Evolutionary conservation across 1,140 invertebrate genomes (phyloP).

Genomic region (Drosophila kepulauana): DNA sequence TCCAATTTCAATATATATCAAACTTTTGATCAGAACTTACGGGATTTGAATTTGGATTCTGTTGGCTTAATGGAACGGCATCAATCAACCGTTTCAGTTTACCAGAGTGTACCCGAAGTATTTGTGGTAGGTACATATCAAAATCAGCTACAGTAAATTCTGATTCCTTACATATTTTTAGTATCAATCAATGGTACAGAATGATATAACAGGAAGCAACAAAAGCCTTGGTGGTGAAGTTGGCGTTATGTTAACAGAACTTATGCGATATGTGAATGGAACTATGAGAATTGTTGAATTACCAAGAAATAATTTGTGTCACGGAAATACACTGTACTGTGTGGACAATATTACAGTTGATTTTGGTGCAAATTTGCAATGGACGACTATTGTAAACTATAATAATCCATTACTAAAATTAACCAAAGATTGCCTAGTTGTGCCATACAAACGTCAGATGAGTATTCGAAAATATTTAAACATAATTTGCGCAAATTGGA

Average conservation of each 20-base stretch:
- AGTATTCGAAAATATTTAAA: too few species aligned
- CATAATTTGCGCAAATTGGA: too few species aligned
- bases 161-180: background rate
- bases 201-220: background rate
- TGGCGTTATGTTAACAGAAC: slow-evolving; percentile 1
- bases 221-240: slow-evolving; percentile 8
- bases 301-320: too few species aligned
- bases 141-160: background rate
- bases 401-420: background rate
- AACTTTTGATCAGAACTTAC: background rate
- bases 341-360: background rate
- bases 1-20: background rate
- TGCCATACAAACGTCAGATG: background rate
- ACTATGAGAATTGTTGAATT: background rate
- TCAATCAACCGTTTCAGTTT: background rate
- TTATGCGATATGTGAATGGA: background rate
- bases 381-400: background rate
- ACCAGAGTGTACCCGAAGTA: background rate
- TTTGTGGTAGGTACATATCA: slow-evolving; percentile 21
- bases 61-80: background rate
- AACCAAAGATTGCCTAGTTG: slow-evolving; percentile 9
- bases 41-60: background rate
- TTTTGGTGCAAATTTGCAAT: slow-evolving; percentile 1
- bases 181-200: slow-evolving; percentile 9
- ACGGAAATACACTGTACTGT: too few species aligned